These are phyloP conservation scores for Chromobotia macracanthus DNA, from an alignment of 2,797 vertebrate genomes.

Conservation along the genomic window DNA sequence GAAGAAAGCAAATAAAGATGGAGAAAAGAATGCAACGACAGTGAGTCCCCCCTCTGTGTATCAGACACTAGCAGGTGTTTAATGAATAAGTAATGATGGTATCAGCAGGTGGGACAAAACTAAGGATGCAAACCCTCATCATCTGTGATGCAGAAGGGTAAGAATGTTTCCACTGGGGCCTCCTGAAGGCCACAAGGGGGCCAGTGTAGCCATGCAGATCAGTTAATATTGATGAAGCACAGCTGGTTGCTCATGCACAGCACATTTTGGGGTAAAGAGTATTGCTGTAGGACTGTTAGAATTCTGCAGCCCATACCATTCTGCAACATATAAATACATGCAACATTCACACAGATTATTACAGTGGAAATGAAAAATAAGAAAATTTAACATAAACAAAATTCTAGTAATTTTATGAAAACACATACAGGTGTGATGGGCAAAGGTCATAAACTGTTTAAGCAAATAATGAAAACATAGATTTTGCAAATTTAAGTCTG, in stretches of 20 bases:
- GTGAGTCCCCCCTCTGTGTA: slow-evolving; percentile 25
- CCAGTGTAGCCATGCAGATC: slow-evolving; percentile 39
- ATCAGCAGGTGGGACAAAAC: slow-evolving; percentile 38
- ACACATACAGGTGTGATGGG: background rate
- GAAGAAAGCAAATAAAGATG: slow-evolving; percentile 29
- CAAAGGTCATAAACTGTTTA: background rate
- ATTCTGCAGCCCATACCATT: background rate
- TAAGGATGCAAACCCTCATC: slow-evolving; percentile 42
- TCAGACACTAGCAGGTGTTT: slow-evolving; percentile 63
- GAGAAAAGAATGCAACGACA: background rate
- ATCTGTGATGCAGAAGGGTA: slow-evolving; percentile 7
- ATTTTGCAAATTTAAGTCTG: too few relatives aligned
- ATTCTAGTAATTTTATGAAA: background rate
- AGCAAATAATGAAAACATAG: too few relatives aligned
- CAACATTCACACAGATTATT: background rate
- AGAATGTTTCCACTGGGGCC: slow-evolving; percentile 18
- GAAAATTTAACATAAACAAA: background rate
- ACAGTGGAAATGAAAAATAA: slow-evolving; percentile 24
- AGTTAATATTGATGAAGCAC: slow-evolving; percentile 70
- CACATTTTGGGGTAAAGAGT: background rate
- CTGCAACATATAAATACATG: background rate
- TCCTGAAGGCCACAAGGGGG: slow-evolving; percentile 47
- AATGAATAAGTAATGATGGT: slow-evolving; percentile 67
- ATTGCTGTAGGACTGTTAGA: background rate
- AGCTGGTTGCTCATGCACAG: slow-evolving; percentile 54